Evolutionary conservation across 2,113 vertebrate species (phyloP).

Genomic region (Neogobius melanostomus): DNA sequence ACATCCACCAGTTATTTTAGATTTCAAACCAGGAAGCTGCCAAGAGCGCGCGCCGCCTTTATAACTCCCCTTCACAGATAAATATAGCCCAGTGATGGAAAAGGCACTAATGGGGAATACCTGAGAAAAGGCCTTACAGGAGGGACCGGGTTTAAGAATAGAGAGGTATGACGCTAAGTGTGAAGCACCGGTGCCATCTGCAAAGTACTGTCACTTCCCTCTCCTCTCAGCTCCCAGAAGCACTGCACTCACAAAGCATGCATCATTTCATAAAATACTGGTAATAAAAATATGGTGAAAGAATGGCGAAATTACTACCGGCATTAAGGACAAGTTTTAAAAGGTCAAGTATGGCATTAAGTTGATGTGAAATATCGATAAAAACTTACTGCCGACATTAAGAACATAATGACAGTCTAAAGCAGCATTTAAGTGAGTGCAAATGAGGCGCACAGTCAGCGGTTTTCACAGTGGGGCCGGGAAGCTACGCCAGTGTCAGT

Average conservation of each 20-base stretch:
- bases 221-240: neutral
- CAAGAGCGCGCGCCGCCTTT: constrained; percentile 32
- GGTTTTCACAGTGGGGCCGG: neutral
- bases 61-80: constrained; percentile 54
- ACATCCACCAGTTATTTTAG: constrained; percentile 32
- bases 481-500: neutral
- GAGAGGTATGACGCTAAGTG: constrained; percentile 17
- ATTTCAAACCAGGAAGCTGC: constrained; percentile 22
- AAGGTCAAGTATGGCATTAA: neutral
- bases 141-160: constrained; percentile 22
- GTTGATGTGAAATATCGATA: neutral
- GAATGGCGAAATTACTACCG: neutral
- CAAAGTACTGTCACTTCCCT: neutral
- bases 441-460: neutral
- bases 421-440: neutral
- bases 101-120: constrained; percentile 47
- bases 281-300: neutral
- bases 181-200: constrained; percentile 3
- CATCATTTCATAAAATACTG: neutral
- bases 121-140: constrained; percentile 18
- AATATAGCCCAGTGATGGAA: constrained; percentile 31
- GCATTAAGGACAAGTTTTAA: neutral
- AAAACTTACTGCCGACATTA: neutral
- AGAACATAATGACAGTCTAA: neutral
- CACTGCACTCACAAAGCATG: neutral